phyloP scores from a whole-genome alignment of 2,797 vertebrate genomes.

The Onychomys torridus region DNA sequence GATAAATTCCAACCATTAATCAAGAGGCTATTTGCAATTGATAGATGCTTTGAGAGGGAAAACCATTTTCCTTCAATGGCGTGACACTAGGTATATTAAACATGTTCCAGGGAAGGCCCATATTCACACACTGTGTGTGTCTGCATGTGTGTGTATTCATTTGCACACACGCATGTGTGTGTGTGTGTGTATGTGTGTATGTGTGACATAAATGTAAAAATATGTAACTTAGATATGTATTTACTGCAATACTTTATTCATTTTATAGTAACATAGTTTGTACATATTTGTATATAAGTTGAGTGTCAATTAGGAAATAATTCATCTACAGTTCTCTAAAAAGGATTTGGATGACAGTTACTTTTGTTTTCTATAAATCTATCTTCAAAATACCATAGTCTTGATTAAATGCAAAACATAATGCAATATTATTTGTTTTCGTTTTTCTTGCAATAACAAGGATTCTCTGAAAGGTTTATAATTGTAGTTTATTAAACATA shows the following conservation, averaged over 20 bases:
- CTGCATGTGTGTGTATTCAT: neutral
- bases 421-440: slow-evolving; percentile 48
- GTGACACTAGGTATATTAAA: neutral
- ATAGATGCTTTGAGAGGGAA: neutral
- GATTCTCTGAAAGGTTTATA: slow-evolving; percentile 51
- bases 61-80: neutral
- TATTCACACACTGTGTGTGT: neutral
- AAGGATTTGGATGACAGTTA: neutral
- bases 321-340: neutral
- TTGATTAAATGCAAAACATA: slow-evolving; percentile 45
- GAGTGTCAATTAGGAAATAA: neutral
- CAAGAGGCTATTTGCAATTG: neutral
- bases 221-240: neutral
- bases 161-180: rapidly evolving
- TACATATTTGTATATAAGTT: neutral
- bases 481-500: slow-evolving; percentile 66
- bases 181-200: too few relatives aligned
- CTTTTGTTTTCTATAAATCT: slow-evolving; percentile 49
- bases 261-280: neutral
- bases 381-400: neutral
- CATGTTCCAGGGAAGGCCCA: neutral
- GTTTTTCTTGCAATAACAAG: slow-evolving; percentile 51
- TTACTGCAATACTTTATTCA: neutral
- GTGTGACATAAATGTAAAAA: neutral
- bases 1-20: neutral